Conservation (phyloP, 1,140 invertebrate genomes). For the Meloidogyne floridensis region DNA sequence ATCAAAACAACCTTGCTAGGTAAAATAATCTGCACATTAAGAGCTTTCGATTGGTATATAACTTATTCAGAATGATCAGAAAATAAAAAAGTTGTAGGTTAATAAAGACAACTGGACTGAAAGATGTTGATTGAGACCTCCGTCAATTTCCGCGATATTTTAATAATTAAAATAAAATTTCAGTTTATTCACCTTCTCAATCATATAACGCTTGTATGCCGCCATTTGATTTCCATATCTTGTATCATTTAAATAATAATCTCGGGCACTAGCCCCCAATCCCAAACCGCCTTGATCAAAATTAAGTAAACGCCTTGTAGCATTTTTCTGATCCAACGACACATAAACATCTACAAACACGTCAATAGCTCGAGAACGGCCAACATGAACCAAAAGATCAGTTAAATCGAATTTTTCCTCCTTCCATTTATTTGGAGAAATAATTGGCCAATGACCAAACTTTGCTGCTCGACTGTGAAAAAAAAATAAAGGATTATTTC, state of each 20-base stretch:
- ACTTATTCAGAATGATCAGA: too few relatives aligned
- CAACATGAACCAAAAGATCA: constrained; percentile 46
- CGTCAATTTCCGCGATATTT: too few relatives aligned
- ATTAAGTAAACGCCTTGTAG: constrained; percentile 41
- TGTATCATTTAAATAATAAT: constrained; percentile 63
- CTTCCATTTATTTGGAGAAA: constrained; percentile 43
- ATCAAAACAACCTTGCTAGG: too few relatives aligned
- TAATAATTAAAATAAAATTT: too few relatives aligned
- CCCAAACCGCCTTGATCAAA: constrained; percentile 60
- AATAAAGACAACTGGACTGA: too few relatives aligned
- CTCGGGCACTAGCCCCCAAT: constrained; percentile 52
- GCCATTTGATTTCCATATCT: constrained; percentile 61
- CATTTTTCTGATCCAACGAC: constrained; percentile 52
- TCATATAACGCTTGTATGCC: constrained; percentile 55
- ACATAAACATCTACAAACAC: constrained; percentile 56
- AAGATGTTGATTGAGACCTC: too few relatives aligned
- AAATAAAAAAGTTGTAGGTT: too few relatives aligned
- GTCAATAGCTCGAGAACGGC: constrained; percentile 43
- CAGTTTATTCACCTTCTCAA: constrained; percentile 30
- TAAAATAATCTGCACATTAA: too few relatives aligned
- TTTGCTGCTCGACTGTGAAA: neutral
- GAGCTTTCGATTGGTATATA: too few relatives aligned
- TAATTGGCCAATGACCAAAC: constrained; percentile 44
- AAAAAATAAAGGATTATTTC: neutral
- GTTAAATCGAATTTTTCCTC: constrained; percentile 46